These are phyloP conservation scores for Amblyteles armatorius DNA, from an alignment of 2,888 invertebrate species.

Conservation along the genomic window DNA sequence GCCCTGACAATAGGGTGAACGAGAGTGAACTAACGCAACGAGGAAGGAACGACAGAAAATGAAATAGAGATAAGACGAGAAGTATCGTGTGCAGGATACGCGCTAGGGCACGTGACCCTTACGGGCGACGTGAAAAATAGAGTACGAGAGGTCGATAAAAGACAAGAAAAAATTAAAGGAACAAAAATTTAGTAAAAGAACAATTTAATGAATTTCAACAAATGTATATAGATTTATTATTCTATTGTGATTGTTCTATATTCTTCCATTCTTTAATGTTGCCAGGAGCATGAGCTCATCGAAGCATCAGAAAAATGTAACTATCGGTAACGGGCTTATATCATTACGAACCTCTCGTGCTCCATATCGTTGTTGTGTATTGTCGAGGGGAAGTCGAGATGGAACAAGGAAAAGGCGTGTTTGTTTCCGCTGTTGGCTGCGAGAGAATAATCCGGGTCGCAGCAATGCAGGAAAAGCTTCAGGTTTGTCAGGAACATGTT, in stretches of 20 bases:
- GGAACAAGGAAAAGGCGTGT: slow-evolving; percentile 21
- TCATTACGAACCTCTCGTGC: neutral
- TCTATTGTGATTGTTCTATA: too few species aligned
- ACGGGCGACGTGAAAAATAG: too few species aligned
- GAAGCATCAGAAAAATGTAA: too few species aligned
- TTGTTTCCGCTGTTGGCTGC: slow-evolving; percentile 13
- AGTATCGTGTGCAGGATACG: neutral
- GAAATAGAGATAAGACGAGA: neutral
- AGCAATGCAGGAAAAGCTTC: slow-evolving; percentile 20
- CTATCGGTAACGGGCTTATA: neutral
- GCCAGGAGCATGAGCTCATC: neutral
- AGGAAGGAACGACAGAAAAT: neutral
- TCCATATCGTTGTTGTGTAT: slow-evolving; percentile 8
- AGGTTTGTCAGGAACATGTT: neutral
- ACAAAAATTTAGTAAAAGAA: too few species aligned
- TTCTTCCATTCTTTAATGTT: neutral
- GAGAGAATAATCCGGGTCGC: neutral
- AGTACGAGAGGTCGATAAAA: too few species aligned
- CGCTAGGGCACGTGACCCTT: too few species aligned
- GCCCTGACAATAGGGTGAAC: neutral
- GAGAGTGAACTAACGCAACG: slow-evolving; percentile 1
- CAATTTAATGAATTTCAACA: too few species aligned
- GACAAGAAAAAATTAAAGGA: too few species aligned
- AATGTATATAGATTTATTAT: too few species aligned
- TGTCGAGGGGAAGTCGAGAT: neutral